Conservation (phyloP, 1,140 invertebrate genomes). For the Linepithema humile region DNA sequence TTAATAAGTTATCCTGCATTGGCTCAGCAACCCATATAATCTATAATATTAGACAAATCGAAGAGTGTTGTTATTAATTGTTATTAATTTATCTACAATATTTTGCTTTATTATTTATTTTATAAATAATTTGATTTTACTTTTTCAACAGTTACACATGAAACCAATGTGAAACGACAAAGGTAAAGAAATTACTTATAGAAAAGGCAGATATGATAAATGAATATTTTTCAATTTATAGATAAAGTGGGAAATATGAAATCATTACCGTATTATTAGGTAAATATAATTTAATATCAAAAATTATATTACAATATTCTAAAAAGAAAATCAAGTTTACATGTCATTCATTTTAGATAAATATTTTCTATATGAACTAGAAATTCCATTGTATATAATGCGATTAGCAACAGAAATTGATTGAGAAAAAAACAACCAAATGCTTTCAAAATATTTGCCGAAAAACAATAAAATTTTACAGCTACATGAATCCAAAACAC, state of each 20-base stretch:
- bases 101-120: too few species aligned
- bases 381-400: slow-evolving; percentile 92
- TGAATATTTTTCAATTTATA: slow-evolving; percentile 97
- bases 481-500: slow-evolving; percentile 62
- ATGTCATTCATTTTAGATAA: slow-evolving; percentile 86
- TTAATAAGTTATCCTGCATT: too few species aligned
- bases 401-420: slow-evolving; percentile 95
- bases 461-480: slow-evolving; percentile 88
- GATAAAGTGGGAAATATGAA: slow-evolving; percentile 88
- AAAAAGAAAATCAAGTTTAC: slow-evolving; percentile 2
- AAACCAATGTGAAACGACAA: too few species aligned
- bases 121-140: too few species aligned
- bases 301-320: slow-evolving; percentile 4
- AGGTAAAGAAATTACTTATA: slow-evolving; percentile 88
- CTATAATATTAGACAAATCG: too few species aligned
- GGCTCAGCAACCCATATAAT: too few species aligned
- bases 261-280: slow-evolving; percentile 91
- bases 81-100: too few species aligned
- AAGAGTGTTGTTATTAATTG: too few species aligned
- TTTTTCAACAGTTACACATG: too few species aligned
- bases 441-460: slow-evolving; percentile 94
- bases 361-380: slow-evolving; percentile 91
- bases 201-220: slow-evolving; percentile 92
- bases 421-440: slow-evolving; percentile 92
- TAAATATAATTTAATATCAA: slow-evolving; percentile 77